Evolutionary conservation across 2,888 invertebrate species (phyloP).

Genomic region (Papilio elwesi): DNA sequence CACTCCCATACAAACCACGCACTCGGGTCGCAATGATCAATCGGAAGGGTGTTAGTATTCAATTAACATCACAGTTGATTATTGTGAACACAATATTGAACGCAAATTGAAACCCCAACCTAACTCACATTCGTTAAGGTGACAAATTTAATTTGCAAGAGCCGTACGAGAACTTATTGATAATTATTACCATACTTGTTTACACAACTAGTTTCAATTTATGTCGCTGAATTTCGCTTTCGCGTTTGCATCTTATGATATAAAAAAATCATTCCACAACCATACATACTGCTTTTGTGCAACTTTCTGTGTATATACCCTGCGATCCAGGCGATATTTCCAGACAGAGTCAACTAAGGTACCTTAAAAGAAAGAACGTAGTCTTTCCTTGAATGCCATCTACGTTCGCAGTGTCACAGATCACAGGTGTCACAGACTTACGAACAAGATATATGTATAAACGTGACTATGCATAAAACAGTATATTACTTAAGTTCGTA

Average conservation of each 20-base stretch:
- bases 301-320: too few relatives aligned
- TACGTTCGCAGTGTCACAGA: too few relatives aligned
- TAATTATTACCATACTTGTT: not conserved
- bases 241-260: too few relatives aligned
- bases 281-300: too few relatives aligned
- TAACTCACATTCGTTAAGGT: slow-evolving; percentile 4
- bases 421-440: too few relatives aligned
- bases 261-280: too few relatives aligned
- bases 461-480: not conserved
- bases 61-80: slow-evolving; percentile 18
- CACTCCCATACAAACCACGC: not conserved
- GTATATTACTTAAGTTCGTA: not conserved
- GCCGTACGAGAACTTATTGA: not conserved
- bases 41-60: not conserved
- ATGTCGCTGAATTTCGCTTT: too few relatives aligned
- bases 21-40: not conserved
- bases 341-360: too few relatives aligned
- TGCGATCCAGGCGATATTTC: too few relatives aligned
- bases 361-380: too few relatives aligned
- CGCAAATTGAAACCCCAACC: slow-evolving; percentile 8
- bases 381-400: too few relatives aligned
- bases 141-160: not conserved
- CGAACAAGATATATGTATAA: too few relatives aligned
- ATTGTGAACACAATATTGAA: slow-evolving; percentile 13
- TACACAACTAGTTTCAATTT: not conserved